Evolutionary conservation across 2,113 vertebrate species (phyloP).

Genomic region (Ibidorhyncha struthersii): DNA sequence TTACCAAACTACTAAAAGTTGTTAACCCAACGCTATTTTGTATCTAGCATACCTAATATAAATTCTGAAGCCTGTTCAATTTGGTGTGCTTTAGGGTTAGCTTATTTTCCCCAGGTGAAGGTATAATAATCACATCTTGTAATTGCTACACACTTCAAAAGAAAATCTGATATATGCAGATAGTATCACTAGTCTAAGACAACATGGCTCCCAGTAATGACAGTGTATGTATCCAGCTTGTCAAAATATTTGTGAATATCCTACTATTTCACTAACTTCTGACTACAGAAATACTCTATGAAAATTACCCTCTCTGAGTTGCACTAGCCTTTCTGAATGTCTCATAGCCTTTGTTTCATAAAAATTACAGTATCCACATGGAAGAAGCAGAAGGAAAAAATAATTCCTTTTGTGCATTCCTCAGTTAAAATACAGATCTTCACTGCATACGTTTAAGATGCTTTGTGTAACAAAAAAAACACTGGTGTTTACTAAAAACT

Average conservation of each 20-base stretch:
- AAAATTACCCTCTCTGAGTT: not conserved
- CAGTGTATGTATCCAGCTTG: not conserved
- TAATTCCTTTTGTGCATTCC: not conserved
- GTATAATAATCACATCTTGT: not conserved
- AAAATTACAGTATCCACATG: not conserved
- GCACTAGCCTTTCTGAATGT: not conserved
- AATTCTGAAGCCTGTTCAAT: not conserved
- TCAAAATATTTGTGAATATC: not conserved
- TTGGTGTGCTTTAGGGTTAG: not conserved
- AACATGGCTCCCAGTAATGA: not conserved
- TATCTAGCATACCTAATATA: not conserved
- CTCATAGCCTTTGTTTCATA: not conserved
- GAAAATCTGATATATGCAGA: not conserved
- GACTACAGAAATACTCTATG: not conserved
- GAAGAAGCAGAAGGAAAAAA: not conserved
- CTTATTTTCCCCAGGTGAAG: not conserved
- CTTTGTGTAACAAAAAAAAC: not conserved
- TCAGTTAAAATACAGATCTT: not conserved
- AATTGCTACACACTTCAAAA: conserved; percentile 1
- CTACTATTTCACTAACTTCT: not conserved
- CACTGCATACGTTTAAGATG: not conserved
- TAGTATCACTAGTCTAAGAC: not conserved
- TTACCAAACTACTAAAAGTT: not conserved
- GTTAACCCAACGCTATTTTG: not conserved
- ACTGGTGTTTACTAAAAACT: not conserved